Percentiles rank a stretch among this genome's conserved stretches.
phyloP scores from a whole-genome alignment of 2,797 vertebrate genomes.

The Caiman crocodilus region DNA sequence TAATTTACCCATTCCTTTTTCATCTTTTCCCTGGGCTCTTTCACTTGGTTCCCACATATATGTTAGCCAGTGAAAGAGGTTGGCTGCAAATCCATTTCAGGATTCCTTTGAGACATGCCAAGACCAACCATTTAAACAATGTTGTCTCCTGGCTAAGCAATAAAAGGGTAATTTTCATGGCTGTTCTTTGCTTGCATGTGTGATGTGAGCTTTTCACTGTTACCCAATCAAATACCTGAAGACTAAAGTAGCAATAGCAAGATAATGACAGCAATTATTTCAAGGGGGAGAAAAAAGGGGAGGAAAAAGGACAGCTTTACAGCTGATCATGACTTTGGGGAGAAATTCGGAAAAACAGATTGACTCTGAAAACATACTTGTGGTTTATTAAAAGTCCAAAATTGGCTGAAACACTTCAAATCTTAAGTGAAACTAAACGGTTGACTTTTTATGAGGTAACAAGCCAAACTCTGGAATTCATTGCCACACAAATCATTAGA shows the following conservation, averaged over 20 bases:
- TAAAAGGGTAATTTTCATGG: slow-evolving; percentile 31
- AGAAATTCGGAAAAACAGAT: not conserved
- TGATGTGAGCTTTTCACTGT: slow-evolving; percentile 15
- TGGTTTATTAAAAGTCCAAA: slow-evolving; percentile 41
- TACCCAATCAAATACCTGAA: slow-evolving; percentile 14
- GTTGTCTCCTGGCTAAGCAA: not conserved
- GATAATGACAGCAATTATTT: slow-evolving; percentile 9
- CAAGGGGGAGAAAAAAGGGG: not conserved
- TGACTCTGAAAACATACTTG: slow-evolving; percentile 17
- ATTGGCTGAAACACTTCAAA: slow-evolving; percentile 44
- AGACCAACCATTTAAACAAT: slow-evolving; percentile 19
- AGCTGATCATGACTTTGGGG: not conserved
- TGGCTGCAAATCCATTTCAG: slow-evolving; percentile 55
- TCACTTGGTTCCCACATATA: slow-evolving; percentile 43
- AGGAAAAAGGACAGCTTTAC: not conserved
- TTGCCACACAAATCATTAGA: slow-evolving; percentile 1
- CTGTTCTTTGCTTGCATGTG: slow-evolving; percentile 2
- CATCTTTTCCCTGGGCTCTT: slow-evolving; percentile 36
- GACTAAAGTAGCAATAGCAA: not conserved
- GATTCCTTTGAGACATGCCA: slow-evolving; percentile 32
- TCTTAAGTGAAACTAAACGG: slow-evolving; percentile 15
- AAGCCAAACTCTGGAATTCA: slow-evolving; percentile 3
- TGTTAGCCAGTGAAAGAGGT: slow-evolving; percentile 48
- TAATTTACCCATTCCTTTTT: slow-evolving; percentile 58
- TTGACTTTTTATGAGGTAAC: slow-evolving; percentile 15